Evolutionary conservation across 2,113 vertebrate genomes (phyloP), one percentile per base, ranked within the genome.

Genomic region (Phainopepla nitens): DNA sequence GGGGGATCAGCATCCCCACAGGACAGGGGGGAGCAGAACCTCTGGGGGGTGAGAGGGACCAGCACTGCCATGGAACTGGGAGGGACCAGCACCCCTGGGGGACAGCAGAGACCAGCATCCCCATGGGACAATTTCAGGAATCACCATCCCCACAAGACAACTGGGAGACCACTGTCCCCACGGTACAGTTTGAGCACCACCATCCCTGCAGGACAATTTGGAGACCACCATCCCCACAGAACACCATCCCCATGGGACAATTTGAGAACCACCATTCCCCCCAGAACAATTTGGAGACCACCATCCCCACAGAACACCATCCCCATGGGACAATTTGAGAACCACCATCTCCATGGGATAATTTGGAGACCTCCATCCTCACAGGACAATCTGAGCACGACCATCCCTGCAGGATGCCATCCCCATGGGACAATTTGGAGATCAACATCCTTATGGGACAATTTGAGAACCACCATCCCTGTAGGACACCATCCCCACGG

Each of bases 331-430:
- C 22, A 4, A 49, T 24, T 23, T 49, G 47, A 11, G 22, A 12
- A 15, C 14, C 42, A 42, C 44, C 19, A 42, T 7, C 57, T 15
- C 57, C 3, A 15, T 3, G 9, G 60, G 27, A 31, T 27, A 39
- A 18, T 29, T 9, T 21, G 7, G 15, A 11, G 41, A 41, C n/a
- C n/a, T 2, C 13, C 24, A 68, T n/a, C 18, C 18, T 31, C 3
- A 3, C 0, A 2, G 51, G 36, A 66, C 12, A 35, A 4, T 14
- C 2, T 25, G n/a, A 16, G 9, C 3, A 12, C 5, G 10, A 3
- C 1, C 15, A 51, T 24, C 10, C 62, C 62, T 2, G 1, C 2
- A 6, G 24, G 24, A 60, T n/a, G 20, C 2, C 31, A 66, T 13
- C 42, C 31, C 42, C 7, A 9, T 2, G 10, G 56, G 22, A 57